Evolutionary conservation across 2,113 vertebrate genomes (phyloP).

Genomic region (Sturnira hondurensis): DNA sequence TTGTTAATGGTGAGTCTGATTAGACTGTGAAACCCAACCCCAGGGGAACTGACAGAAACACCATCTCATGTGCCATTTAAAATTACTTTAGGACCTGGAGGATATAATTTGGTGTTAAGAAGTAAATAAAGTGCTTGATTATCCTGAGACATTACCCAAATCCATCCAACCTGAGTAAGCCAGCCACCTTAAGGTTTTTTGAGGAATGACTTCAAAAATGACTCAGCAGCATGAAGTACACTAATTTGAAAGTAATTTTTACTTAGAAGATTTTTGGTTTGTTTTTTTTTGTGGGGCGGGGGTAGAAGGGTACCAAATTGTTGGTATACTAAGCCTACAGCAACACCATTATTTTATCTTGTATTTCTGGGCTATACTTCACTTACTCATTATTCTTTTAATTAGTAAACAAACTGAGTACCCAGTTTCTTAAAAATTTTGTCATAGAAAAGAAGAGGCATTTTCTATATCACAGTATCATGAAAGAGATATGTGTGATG

Average conservation of each 20-base stretch:
- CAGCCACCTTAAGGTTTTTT: not conserved
- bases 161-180: not conserved
- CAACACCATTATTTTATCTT: not conserved
- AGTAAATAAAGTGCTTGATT: slow-evolving; percentile 34
- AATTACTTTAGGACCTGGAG: slow-evolving; percentile 31
- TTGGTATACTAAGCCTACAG: not conserved
- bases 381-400: not conserved
- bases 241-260: slow-evolving; percentile 5
- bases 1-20: slow-evolving; percentile 65
- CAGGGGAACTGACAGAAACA: not conserved
- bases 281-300: too few relatives aligned
- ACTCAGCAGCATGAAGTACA: not conserved
- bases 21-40: slow-evolving; percentile 55
- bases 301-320: not conserved
- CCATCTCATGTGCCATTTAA: slow-evolving; percentile 29
- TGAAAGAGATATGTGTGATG: not conserved
- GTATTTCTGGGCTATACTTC: not conserved
- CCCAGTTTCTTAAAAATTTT: not conserved
- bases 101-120: slow-evolving; percentile 49
- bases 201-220: not conserved
- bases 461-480: not conserved
- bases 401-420: not conserved
- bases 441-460: not conserved
- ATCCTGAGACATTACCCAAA: slow-evolving; percentile 4
- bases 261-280: not conserved